These are phyloP conservation scores for Ctenomys sociabilis DNA, from an alignment of 2,113 vertebrate genomes.

Conservation along the genomic window DNA sequence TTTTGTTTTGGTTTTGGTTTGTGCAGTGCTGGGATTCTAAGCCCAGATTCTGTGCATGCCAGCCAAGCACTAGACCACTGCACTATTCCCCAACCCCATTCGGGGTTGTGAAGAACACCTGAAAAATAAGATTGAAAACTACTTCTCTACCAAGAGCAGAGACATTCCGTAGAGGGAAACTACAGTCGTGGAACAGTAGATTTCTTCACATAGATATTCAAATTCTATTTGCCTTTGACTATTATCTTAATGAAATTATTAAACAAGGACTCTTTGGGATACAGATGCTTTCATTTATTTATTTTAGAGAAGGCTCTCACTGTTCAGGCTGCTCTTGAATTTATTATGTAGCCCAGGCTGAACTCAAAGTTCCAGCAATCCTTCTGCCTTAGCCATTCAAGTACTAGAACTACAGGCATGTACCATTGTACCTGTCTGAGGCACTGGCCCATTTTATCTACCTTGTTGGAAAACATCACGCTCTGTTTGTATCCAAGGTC, in stretches of 20 bases:
- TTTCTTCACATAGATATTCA: background rate
- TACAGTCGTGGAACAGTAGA: too few species aligned
- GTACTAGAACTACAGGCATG: background rate
- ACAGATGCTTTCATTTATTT: background rate
- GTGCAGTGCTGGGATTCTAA: background rate
- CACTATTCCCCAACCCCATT: background rate
- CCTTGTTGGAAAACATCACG: background rate
- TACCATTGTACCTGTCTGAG: background rate
- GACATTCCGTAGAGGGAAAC: background rate
- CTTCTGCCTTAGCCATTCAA: background rate
- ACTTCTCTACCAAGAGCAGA: background rate
- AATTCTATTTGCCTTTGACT: background rate
- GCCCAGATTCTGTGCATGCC: background rate
- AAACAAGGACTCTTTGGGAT: background rate
- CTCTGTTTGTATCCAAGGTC: background rate
- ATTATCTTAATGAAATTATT: background rate
- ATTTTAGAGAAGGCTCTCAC: background rate
- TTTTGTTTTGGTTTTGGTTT: background rate
- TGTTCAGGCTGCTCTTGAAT: background rate
- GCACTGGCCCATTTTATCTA: background rate
- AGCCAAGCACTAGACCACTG: background rate
- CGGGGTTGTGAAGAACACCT: background rate
- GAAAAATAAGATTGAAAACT: background rate
- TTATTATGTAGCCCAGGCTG: background rate
- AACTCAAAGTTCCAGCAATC: background rate